These are phyloP conservation scores for Trinectes maculatus DNA, from an alignment of 2,113 vertebrate species.

Conservation along the genomic window DNA sequence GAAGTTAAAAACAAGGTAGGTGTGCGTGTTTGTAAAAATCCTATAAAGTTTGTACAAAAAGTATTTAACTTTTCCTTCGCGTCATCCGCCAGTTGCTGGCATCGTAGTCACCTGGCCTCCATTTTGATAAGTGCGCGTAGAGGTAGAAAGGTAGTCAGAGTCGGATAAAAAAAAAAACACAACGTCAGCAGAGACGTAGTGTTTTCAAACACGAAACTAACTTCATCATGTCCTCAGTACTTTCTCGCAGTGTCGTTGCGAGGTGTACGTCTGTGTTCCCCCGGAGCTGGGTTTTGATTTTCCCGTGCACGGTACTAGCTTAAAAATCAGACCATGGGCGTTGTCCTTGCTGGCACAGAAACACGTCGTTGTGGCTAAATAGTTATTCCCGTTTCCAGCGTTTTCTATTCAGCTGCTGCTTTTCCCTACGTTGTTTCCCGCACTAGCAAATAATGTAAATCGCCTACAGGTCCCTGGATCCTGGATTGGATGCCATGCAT, in stretches of 20 bases:
- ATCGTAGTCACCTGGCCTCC: slow-evolving; percentile 56
- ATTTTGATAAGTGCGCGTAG: slow-evolving; percentile 49
- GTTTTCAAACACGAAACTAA: neutral
- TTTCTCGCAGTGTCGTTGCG: accelerated
- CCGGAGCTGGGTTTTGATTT: neutral
- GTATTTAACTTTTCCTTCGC: slow-evolving; percentile 9
- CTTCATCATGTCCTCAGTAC: accelerated
- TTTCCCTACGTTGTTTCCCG: slow-evolving; percentile 33
- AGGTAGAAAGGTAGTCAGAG: slow-evolving; percentile 12
- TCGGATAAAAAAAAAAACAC: neutral
- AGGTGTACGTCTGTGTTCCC: neutral
- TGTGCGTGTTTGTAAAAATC: neutral
- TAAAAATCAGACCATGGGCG: slow-evolving; percentile 60
- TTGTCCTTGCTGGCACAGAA: slow-evolving; percentile 56
- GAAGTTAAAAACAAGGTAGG: slow-evolving; percentile 82
- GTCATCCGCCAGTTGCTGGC: neutral
- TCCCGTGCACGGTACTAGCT: neutral
- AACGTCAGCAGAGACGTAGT: neutral
- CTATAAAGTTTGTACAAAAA: neutral
- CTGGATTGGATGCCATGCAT: slow-evolving; percentile 4
- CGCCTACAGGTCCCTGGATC: neutral
- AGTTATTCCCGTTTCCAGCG: slow-evolving; percentile 26
- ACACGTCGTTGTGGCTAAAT: slow-evolving; percentile 55
- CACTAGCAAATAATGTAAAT: slow-evolving; percentile 53
- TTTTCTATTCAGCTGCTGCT: neutral